phyloP scores from a whole-genome alignment of 2,797 vertebrate species.

The Orestias chungarensis region DNA sequence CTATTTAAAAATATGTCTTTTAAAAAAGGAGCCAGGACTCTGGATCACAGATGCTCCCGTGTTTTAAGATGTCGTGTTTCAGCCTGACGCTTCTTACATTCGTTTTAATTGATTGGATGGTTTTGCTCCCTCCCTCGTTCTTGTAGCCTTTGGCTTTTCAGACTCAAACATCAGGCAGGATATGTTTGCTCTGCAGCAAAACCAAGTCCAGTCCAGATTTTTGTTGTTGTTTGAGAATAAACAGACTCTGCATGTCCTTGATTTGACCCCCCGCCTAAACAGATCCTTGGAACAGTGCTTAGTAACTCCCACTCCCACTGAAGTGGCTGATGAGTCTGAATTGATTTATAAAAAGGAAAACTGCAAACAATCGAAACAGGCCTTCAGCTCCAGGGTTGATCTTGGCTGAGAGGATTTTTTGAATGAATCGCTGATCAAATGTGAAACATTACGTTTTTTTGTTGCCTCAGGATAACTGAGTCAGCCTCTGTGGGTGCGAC shows the following conservation, averaged over 20 bases:
- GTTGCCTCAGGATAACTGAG: slow-evolving; percentile 9
- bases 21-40: not conserved
- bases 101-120: not conserved
- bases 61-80: not conserved
- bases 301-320: slow-evolving; percentile 40
- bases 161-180: slow-evolving; percentile 44
- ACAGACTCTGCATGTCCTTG: slow-evolving; percentile 60
- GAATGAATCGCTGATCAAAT: not conserved
- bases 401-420: slow-evolving; percentile 14
- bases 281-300: slow-evolving; percentile 49
- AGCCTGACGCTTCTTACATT: not conserved
- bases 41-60: not conserved
- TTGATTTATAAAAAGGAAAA: slow-evolving; percentile 26
- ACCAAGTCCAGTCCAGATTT: slow-evolving; percentile 40
- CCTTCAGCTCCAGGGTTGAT: slow-evolving; percentile 21
- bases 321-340: slow-evolving; percentile 35
- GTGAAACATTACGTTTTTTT: not conserved
- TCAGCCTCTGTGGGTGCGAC: slow-evolving; percentile 15
- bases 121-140: not conserved
- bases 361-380: slow-evolving; percentile 24
- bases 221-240: slow-evolving; percentile 57
- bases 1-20: no score
- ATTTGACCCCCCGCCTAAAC: slow-evolving; percentile 34
- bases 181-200: slow-evolving; percentile 41
- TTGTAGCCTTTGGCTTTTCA: slow-evolving; percentile 1